These are phyloP conservation scores for Larimichthys crocea DNA, from an alignment of 2,113 vertebrate species.

Conservation along the genomic window DNA sequence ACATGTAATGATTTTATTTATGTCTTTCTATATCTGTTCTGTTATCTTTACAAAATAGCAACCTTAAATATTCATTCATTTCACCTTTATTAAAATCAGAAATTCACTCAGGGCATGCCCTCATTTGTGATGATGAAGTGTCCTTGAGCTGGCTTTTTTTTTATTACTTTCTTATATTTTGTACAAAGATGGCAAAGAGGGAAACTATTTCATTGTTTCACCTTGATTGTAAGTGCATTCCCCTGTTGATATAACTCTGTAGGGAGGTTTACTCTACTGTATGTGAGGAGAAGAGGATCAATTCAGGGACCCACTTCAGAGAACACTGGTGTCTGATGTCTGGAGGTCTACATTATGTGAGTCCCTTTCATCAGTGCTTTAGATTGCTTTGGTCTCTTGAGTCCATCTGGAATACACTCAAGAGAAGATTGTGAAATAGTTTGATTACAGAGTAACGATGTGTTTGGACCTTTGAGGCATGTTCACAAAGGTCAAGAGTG, in stretches of 20 bases:
- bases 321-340: not conserved
- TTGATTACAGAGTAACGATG: constrained; percentile 6
- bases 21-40: too few relatives aligned
- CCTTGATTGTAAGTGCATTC: not conserved
- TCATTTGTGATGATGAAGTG: not conserved
- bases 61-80: too few relatives aligned
- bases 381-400: constrained; percentile 28
- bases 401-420: not conserved
- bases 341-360: not conserved
- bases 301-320: not conserved
- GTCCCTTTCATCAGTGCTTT: constrained; percentile 24
- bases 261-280: not conserved
- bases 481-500: constrained; percentile 33
- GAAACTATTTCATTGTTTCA: not conserved
- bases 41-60: not conserved
- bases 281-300: not conserved
- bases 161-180: not conserved
- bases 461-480: not conserved
- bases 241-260: not conserved
- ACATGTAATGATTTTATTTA: too few relatives aligned
- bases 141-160: not conserved
- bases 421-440: constrained; percentile 6
- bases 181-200: not conserved
- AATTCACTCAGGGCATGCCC: too few relatives aligned
- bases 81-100: too few relatives aligned